Conservation (phyloP, 2,797 vertebrate genomes). For the Sebastiscus tertius region DNA sequence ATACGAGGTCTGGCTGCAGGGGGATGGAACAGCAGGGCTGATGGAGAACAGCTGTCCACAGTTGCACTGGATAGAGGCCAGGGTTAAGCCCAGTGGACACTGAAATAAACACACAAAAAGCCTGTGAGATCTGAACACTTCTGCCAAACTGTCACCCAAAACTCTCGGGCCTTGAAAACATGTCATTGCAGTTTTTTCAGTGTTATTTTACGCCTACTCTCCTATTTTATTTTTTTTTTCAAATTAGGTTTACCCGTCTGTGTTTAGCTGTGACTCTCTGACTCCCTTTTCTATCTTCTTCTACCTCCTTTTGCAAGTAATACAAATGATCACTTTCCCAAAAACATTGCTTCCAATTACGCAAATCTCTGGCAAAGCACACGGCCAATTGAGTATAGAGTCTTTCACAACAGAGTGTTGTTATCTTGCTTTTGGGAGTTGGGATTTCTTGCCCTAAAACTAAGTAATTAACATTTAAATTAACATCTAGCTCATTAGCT, state of each 20-base stretch:
- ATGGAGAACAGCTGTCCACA: constrained; percentile 44
- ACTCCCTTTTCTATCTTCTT: not conserved
- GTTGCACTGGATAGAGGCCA: constrained; percentile 26
- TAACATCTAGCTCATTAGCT: not conserved
- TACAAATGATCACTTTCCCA: not conserved
- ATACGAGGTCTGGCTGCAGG: constrained; percentile 9
- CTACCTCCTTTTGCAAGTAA: not conserved
- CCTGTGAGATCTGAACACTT: constrained; percentile 10
- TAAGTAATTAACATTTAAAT: too few species aligned
- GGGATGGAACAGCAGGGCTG: not conserved
- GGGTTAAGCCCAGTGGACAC: constrained; percentile 21
- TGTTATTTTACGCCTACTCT: not conserved
- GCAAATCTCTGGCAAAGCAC: not conserved
- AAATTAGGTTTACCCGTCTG: not conserved
- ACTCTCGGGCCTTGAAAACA: not conserved
- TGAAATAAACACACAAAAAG: constrained; percentile 19
- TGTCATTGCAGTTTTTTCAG: not conserved
- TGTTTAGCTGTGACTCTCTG: not conserved
- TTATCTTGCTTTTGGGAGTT: not conserved
- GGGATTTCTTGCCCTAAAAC: not conserved
- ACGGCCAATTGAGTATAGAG: not conserved
- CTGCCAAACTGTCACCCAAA: constrained; percentile 20
- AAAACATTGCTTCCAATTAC: not conserved
- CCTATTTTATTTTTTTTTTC: not conserved
- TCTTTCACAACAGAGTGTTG: not conserved